Percentiles rank a stretch among this genome's conserved stretches.
Conservation (phyloP, 35 echinoderm and acorn worm genomes). For the Heliocidaris erythrogramma region DNA sequence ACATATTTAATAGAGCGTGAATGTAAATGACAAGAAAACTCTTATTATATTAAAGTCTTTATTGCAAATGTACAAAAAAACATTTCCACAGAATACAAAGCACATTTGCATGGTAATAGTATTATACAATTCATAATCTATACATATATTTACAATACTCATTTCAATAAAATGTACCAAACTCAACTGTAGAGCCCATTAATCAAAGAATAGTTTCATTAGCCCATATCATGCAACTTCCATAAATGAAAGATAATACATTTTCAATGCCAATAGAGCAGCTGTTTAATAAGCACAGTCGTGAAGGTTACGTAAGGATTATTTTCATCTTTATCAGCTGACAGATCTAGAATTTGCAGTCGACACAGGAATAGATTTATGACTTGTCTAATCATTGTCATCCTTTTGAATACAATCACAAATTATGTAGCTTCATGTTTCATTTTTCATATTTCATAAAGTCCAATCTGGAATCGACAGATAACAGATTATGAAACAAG, state of each 20-base stretch:
- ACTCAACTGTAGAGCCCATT: neutral
- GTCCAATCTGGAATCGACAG: too few relatives aligned
- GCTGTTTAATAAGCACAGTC: neutral
- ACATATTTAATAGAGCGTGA: too few relatives aligned
- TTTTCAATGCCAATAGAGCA: neutral
- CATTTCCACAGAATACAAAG: neutral
- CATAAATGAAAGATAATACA: neutral
- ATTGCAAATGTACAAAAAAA: conserved; percentile 6
- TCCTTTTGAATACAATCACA: too few relatives aligned
- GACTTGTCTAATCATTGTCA: too few relatives aligned
- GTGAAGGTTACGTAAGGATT: neutral
- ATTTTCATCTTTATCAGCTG: neutral
- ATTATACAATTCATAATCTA: neutral
- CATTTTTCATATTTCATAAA: too few relatives aligned
- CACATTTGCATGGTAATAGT: conserved; percentile 37
- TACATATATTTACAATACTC: neutral
- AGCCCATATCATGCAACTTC: too few relatives aligned
- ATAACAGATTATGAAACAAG: too few relatives aligned
- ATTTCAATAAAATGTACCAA: neutral
- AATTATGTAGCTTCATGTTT: too few relatives aligned
- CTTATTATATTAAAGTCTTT: neutral
- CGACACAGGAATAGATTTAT: neutral
- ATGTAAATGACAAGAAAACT: too few relatives aligned
- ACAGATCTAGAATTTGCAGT: neutral
- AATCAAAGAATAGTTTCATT: too few relatives aligned